A percentile compares a stretch with the other conserved stretches of the same genome.
Conservation (phyloP, 2,888 invertebrate species). For the Eremobia ochroleuca region DNA sequence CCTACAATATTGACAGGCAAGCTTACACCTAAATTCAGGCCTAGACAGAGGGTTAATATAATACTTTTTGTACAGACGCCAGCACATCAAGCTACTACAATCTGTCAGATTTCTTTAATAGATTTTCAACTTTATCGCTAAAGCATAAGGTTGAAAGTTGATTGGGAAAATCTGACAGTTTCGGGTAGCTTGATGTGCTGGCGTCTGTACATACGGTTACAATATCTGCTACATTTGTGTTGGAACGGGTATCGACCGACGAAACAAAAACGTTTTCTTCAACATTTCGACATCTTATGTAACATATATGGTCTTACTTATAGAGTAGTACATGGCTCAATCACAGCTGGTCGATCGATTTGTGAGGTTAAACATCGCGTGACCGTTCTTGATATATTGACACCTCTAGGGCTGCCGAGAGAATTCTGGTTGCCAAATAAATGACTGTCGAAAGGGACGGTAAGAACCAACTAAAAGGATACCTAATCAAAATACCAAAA, state of each 20-base stretch:
- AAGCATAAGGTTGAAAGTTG: no score
- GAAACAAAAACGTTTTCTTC: constrained; percentile 25
- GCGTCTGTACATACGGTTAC: constrained; percentile 15
- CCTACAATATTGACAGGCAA: constrained; percentile 6
- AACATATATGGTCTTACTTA: background rate
- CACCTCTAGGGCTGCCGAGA: background rate
- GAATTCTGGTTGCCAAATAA: background rate
- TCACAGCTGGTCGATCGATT: background rate
- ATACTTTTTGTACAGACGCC: constrained; percentile 26
- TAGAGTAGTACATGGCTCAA: background rate
- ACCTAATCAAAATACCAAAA: no score
- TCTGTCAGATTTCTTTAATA: no score
- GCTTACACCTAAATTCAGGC: constrained; percentile 29
- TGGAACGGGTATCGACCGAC: constrained; percentile 36
- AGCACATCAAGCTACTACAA: no score
- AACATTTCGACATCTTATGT: constrained; percentile 33
- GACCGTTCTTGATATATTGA: background rate
- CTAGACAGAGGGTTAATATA: constrained; percentile 32
- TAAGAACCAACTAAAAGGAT: background rate
- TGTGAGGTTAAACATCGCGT: background rate
- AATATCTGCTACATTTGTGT: constrained; percentile 42
- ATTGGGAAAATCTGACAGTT: no score
- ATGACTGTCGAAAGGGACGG: background rate
- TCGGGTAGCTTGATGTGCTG: no score
- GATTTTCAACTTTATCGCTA: no score